These are phyloP conservation scores for Hydrophis major DNA, from an alignment of 2,797 vertebrate genomes.

Conservation along the genomic window DNA sequence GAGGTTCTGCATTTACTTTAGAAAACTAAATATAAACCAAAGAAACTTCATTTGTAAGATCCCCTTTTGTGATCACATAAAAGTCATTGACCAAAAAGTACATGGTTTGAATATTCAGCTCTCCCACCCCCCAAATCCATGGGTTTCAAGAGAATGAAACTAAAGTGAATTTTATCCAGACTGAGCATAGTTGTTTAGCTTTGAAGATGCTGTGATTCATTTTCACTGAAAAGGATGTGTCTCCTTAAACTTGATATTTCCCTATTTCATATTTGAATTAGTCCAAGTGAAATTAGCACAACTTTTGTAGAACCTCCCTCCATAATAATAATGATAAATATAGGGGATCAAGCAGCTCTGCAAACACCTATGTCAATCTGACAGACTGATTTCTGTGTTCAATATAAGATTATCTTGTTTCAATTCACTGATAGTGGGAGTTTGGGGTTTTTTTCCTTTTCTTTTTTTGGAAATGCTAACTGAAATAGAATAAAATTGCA, in stretches of 20 bases:
- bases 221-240: constrained; percentile 11
- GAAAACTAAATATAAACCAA: not conserved
- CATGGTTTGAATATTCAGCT: constrained; percentile 20
- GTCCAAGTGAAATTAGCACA: constrained; percentile 1
- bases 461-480: not conserved
- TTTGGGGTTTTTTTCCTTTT: not conserved
- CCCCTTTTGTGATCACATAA: constrained; percentile 1
- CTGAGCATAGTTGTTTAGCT: not conserved
- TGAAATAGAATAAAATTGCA: not conserved
- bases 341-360: not conserved
- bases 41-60: not conserved
- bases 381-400: rapidly evolving
- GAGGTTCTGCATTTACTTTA: not conserved
- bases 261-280: not conserved
- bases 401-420: not conserved
- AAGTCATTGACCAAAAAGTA: constrained; percentile 18
- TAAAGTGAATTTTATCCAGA: not conserved
- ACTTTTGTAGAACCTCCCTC: not conserved
- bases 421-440: not conserved
- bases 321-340: not conserved
- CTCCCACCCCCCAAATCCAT: not conserved
- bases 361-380: rapidly evolving
- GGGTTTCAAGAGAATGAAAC: not conserved
- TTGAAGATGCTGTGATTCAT: rapidly evolving
- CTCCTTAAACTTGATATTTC: constrained; percentile 10